phyloP scores from a whole-genome alignment of 2,797 vertebrate species.

The Sebastes cheni region DNA sequence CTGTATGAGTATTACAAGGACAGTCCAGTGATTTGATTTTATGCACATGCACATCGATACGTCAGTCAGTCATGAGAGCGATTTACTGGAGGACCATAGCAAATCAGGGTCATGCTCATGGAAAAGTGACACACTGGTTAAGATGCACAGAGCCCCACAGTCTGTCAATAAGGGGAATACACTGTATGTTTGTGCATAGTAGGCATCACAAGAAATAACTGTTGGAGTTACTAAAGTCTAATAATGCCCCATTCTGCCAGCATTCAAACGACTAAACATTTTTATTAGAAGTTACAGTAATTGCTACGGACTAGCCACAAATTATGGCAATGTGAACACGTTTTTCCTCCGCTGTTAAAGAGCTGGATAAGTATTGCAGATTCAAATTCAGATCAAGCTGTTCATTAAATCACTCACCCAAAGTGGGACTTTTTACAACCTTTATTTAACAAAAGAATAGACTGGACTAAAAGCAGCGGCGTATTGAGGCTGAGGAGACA shows the following conservation, averaged over 20 bases:
- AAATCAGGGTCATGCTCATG: slow-evolving; percentile 8
- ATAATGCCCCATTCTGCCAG: not conserved
- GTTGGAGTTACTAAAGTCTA: not conserved
- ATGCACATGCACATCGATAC: slow-evolving; percentile 17
- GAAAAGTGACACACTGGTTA: slow-evolving; percentile 15
- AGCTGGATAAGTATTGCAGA: not conserved
- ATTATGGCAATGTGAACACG: not conserved
- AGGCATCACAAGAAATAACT: not conserved
- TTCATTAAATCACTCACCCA: slow-evolving; percentile 19
- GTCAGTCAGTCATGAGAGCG: slow-evolving; percentile 19
- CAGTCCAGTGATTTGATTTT: slow-evolving; percentile 17
- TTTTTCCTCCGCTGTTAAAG: not conserved
- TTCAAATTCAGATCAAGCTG: slow-evolving; percentile 13
- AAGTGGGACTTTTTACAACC: not conserved
- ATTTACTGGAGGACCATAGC: not conserved
- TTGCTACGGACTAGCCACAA: slow-evolving; percentile 12
- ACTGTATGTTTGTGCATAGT: not conserved
- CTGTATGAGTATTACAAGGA: not conserved
- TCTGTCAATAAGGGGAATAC: not conserved
- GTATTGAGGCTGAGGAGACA: not conserved
- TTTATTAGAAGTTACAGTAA: slow-evolving; percentile 1
- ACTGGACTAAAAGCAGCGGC: not conserved
- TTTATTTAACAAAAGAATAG: not conserved
- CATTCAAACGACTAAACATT: slow-evolving; percentile 16
- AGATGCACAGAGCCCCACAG: not conserved